Evolutionary conservation across 1,140 invertebrate species (phyloP).

Genomic region (Drosophila baimaii): DNA sequence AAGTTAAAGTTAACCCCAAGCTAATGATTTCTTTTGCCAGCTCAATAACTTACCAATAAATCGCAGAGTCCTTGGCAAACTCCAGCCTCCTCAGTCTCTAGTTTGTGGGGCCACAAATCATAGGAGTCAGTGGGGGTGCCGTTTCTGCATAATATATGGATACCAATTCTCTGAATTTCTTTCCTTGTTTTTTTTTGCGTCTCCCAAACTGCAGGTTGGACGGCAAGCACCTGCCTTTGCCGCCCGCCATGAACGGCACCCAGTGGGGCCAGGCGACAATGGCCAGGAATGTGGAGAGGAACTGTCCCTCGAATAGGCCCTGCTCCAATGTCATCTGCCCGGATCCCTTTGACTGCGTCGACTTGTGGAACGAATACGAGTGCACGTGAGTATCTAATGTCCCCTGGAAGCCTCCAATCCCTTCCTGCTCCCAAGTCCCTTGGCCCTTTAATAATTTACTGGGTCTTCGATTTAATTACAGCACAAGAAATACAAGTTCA

Average conservation of each 20-base stretch:
- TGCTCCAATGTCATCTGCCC: constrained; percentile 87
- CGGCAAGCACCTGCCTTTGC: constrained; percentile 87
- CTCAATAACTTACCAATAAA: constrained; percentile 1
- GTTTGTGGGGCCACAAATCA: constrained; percentile 11
- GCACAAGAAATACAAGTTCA: background rate
- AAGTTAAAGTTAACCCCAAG: no score
- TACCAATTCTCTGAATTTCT: constrained; percentile 11
- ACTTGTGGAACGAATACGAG: constrained; percentile 89
- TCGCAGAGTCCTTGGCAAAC: background rate
- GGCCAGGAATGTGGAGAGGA: constrained; percentile 84
- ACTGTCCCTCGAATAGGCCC: constrained; percentile 88
- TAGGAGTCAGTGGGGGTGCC: background rate
- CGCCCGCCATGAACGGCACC: constrained; percentile 87
- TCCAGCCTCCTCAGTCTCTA: background rate
- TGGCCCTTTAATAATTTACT: background rate
- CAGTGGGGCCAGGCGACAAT: constrained; percentile 88
- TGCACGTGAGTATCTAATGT: constrained; percentile 86
- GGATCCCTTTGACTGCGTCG: constrained; percentile 87
- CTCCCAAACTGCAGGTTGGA: constrained; percentile 86
- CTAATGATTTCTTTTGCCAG: background rate
- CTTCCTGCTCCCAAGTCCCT: no score
- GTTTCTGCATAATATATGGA: constrained; percentile 30
- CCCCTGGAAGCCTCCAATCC: no score
- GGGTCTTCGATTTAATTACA: constrained; percentile 6
- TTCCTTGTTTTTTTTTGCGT: no score